Evolutionary conservation across 2,888 invertebrate genomes (phyloP), one percentile per base, ranked within the genome.

Genomic region (Atrina japonica): DNA sequence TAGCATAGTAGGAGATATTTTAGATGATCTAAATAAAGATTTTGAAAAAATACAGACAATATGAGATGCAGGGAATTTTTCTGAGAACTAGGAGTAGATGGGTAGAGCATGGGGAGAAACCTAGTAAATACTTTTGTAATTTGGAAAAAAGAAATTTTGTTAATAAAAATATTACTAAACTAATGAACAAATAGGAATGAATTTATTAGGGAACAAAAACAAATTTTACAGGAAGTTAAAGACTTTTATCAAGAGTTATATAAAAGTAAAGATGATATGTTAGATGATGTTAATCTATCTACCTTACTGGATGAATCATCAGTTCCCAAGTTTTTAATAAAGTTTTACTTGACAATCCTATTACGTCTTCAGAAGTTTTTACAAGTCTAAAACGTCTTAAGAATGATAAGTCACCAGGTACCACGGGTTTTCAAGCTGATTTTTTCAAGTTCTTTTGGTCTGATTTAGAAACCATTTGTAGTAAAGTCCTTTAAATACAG

Each of bases 391-490:
- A 30, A 16, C 30, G 18, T 6, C n/a, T 49, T 16, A 63, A 64
- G 40, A 52, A 21, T n/a, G 40, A 43, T 29, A 66, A 66, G 45
- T 18, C 41, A 43, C 66, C 66, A 14, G 56, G 55, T 3, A 47
- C 66, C n/a, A 35, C 29, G 1, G 66, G 66, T 18, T 56, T 56
- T 18, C 16, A 55, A n/a, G 9, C 47, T 29, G 40, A 56, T 27
- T 66, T 56, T 56, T 66, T 56, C 18, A 66, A 66, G 18, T 21
- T 56, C 16, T 66, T 55, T 45, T 66, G 56, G 66, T 7, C 5
- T 41, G 25, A 16, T 29, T 11, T 63, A 5, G 35, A 40, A n/a
- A 23, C 3, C 16, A 16, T 63, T 53, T 53, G 29, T 65, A 23
- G n/a, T 47, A 0, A 43, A 47, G 23, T 66, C 66, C 23, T 35